Base-by-base conservation (phyloP, 2,888 invertebrate genomes). In the Drosophila vallismaia region DNA sequence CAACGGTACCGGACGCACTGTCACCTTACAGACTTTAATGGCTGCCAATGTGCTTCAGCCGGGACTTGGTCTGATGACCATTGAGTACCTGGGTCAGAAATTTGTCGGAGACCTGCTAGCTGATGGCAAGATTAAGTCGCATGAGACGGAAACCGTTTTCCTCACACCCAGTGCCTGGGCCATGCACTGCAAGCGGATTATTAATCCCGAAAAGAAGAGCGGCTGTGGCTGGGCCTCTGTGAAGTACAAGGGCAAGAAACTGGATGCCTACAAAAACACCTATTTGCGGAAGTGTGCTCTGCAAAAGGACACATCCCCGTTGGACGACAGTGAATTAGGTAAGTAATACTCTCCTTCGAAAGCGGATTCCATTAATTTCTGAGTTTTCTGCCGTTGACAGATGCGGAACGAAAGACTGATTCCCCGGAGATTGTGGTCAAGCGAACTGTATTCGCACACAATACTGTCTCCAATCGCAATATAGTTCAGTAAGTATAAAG, bases 141-240 rank as follows among this genome's bases (percentile, higher is more conserved):
- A 96, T 91, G 97, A 97, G 91, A 96, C 97, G 38, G 96, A 96
- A 89, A 95, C 96, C 71, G 94, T 96, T 84, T 98, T 97, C 90
- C 94, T 96, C 71, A 97, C 97, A 1, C 97, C 97, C 2, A 97
- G 97, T 82, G 97, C 97, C 1, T 98, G 97, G 97, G 97, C 97
- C 0, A 96, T 97, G 90, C 96, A 97, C 89, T 97, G 97, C 89
- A 97, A 97, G 90, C 94, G 96, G 76, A 96, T 97, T 62, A 96
- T 97, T 53, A 97, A 97, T 91, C 97, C 97, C 0, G 96, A 96
- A 73, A 97, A 97, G 91, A 96, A 97, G 87, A 97, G 97, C 40
- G 97, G 97, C 1, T 97, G 97, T 92, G 97, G 97, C 1, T 97
- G 98, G 97, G 97, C 97, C 2, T 97, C 97, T 2, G 97, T 97